A percentile compares a stretch with the other conserved stretches of the same genome.
Evolutionary conservation across 2,797 vertebrate species (phyloP).

Genomic region (Xiphorhynchus erythropygius): DNA sequence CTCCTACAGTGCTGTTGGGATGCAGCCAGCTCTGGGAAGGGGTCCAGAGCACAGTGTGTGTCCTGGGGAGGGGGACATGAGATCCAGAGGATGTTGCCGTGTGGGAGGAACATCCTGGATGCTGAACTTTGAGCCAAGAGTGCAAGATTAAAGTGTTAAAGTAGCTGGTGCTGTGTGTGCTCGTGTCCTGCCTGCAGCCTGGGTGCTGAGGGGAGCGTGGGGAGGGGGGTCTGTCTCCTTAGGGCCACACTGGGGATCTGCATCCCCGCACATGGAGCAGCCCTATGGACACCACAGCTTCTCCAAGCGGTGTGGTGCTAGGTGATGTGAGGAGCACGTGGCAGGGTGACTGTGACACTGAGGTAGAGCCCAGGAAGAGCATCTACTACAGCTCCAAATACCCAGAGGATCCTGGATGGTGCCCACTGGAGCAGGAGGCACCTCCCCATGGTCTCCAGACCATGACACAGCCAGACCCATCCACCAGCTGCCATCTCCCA

Average conservation of each 20-base stretch:
- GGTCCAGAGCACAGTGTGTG: accelerated
- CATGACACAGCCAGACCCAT: background rate
- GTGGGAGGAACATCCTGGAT: background rate
- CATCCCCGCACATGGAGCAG: accelerated
- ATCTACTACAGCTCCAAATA: background rate
- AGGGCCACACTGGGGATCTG: accelerated
- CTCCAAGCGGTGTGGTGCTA: accelerated
- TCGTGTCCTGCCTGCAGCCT: background rate
- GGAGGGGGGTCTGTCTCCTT: background rate
- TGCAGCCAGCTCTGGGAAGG: background rate
- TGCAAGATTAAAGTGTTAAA: background rate
- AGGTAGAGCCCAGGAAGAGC: background rate
- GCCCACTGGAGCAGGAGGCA: background rate
- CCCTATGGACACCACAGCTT: accelerated
- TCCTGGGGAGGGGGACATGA: background rate
- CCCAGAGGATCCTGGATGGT: background rate
- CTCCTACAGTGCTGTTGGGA: background rate
- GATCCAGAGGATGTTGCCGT: background rate
- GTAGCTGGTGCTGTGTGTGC: background rate
- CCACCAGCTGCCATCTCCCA: background rate
- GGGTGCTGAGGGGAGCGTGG: background rate
- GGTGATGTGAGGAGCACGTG: accelerated
- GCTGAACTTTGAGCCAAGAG: background rate
- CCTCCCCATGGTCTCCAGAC: background rate
- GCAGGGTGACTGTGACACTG: background rate